Evolutionary conservation across 2,888 invertebrate species (phyloP), one percentile per base, ranked within the genome.

Genomic region (Crepidodera aurea): DNA sequence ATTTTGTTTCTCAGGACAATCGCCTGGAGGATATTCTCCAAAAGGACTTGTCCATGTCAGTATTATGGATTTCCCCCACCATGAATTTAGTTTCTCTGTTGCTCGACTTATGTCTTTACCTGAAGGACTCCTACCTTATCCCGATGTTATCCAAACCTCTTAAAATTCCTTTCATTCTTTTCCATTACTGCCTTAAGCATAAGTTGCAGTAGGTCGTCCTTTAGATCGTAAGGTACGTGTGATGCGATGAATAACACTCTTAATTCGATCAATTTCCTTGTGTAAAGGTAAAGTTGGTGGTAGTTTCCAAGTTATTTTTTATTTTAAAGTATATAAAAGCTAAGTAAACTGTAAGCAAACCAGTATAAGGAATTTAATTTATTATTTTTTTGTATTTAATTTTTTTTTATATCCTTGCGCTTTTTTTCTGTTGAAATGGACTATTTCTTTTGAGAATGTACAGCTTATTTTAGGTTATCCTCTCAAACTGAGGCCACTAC

Each of bases 101-200:
- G 66, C 69, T 79, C 64, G 79, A 80, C 68, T 73, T 81, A 64
- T 76, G 78, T 69, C 72, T 78, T 51, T 76, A 77, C 68, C 65
- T 81, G 69, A 80, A 77, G 77, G 78, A 81, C 65, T 73, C 74
- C 62, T 77, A 77, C 69, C 66, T 81, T 29, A 67, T 79, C 53
- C 81, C 81, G 2, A 71, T 78, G 59, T 70, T 80, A 12, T 74
- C 70, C 65, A 75, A 77, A 69, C 75, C 79, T 29, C 67, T 79
- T 63, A 75, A 74, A 68, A 71, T 78, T 62, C 79, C 81, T 13
- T 75, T 81, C 58, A 69, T 81, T 63, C 72, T 80, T 22, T 69
- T 81, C 61, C 78, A 80, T 66, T 80, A 79, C 71, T 77, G 79
- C 68, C 71, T 79, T 68, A 80, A 76, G 73, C 79, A 81, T 72